Percentiles rank a stretch among this genome's conserved stretches.
phyloP scores from a whole-genome alignment of 2,797 vertebrate genomes.

The Chelidonichthys spinosus region DNA sequence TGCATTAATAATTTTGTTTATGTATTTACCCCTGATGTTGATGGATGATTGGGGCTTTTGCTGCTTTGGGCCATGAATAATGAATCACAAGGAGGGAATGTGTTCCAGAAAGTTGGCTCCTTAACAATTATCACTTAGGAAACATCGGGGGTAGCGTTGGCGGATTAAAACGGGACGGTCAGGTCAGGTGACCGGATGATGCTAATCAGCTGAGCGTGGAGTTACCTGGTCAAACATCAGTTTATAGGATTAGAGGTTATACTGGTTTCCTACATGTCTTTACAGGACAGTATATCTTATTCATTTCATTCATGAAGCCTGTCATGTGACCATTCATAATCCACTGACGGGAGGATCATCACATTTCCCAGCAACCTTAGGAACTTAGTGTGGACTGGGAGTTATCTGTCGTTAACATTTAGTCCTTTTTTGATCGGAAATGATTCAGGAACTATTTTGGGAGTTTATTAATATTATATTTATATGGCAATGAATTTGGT shows the following conservation, averaged over 20 bases:
- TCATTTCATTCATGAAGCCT: background rate
- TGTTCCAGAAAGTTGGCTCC: constrained; percentile 56
- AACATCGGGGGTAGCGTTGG: constrained; percentile 37
- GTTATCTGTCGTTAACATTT: background rate
- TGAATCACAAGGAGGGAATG: constrained; percentile 46
- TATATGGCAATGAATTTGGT: background rate
- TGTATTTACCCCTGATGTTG: constrained; percentile 64
- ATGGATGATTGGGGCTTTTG: constrained; percentile 64
- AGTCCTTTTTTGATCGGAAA: background rate
- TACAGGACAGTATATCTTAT: background rate
- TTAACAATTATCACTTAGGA: constrained; percentile 49
- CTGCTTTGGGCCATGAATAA: constrained; percentile 62
- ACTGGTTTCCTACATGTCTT: constrained; percentile 3
- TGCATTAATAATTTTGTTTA: constrained; percentile 61
- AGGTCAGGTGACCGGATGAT: constrained; percentile 35
- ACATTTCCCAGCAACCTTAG: constrained; percentile 4
- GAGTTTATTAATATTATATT: background rate
- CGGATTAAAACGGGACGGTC: constrained; percentile 62
- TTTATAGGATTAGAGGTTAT: constrained; percentile 11
- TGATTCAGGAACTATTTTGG: background rate
- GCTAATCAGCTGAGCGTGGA: constrained; percentile 41
- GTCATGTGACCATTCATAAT: background rate
- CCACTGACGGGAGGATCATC: constrained; percentile 5
- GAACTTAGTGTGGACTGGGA: background rate
- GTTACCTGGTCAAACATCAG: constrained; percentile 22